phyloP scores from a whole-genome alignment of 1,140 invertebrate species.

The Brachionus angularis region DNA sequence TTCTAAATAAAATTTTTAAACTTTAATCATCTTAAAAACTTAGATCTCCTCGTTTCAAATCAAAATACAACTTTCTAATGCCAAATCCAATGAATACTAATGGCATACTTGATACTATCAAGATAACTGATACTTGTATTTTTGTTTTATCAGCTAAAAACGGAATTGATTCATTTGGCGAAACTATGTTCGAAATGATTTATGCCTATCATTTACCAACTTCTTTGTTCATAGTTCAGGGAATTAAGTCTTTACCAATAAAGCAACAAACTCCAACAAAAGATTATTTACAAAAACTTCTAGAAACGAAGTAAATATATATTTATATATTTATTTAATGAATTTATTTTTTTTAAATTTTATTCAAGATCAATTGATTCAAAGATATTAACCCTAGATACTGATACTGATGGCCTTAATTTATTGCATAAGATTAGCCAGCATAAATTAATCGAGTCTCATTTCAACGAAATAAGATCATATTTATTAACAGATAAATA shows the following conservation, averaged over 20 bases:
- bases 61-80: slow-evolving; percentile 37
- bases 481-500: slow-evolving; percentile 75
- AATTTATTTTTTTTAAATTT: background rate
- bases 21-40: background rate
- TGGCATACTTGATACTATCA: slow-evolving; percentile 14
- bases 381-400: slow-evolving; percentile 73
- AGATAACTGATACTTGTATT: slow-evolving; percentile 34
- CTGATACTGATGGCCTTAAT: slow-evolving; percentile 70
- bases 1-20: background rate
- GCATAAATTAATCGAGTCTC: slow-evolving; percentile 71
- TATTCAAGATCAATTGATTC: slow-evolving; percentile 62
- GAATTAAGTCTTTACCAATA: slow-evolving; percentile 10
- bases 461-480: slow-evolving; percentile 71
- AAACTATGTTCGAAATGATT: slow-evolving; percentile 24
- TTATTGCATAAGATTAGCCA: slow-evolving; percentile 72
- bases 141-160: slow-evolving; percentile 31
- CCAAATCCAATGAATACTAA: slow-evolving; percentile 36
- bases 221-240: slow-evolving; percentile 17
- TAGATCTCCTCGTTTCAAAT: slow-evolving; percentile 22
- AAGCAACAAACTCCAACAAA: slow-evolving; percentile 70
- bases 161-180: slow-evolving; percentile 38
- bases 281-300: slow-evolving; percentile 68
- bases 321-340: background rate
- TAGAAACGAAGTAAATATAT: slow-evolving; percentile 65
- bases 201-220: slow-evolving; percentile 7